phyloP scores from a whole-genome alignment of 2,113 vertebrate species.

The Dicerorhinus sumatrensis region DNA sequence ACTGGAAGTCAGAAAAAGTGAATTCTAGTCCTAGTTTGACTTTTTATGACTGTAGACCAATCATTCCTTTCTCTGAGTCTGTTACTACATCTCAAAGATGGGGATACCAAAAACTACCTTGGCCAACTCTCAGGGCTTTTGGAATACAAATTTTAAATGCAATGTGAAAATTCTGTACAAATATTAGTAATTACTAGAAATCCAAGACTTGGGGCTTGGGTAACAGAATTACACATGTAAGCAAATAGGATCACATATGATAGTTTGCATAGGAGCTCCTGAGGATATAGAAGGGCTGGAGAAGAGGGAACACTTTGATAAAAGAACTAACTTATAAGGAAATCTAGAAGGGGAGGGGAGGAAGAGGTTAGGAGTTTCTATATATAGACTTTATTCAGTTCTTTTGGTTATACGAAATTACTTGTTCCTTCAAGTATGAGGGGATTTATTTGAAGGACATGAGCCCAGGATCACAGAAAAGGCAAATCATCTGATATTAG shows the following conservation, averaged over 20 bases:
- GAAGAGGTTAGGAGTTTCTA: neutral
- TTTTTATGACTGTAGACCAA: neutral
- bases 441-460: neutral
- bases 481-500: neutral
- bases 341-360: neutral
- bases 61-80: neutral
- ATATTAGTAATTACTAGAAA: conserved; percentile 2
- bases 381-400: neutral
- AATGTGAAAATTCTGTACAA: neutral
- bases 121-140: neutral
- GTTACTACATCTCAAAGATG: neutral
- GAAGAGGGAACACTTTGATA: neutral
- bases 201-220: neutral
- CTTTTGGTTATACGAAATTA: neutral
- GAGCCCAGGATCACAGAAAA: neutral
- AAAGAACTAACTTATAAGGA: neutral
- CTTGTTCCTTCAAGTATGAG: neutral
- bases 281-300: neutral
- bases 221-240: neutral
- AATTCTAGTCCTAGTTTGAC: neutral
- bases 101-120: neutral
- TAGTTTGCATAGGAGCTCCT: neutral
- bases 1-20: neutral
- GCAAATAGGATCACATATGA: neutral
- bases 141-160: neutral